Evolutionary conservation across 2,888 invertebrate species (phyloP), one percentile per base, ranked within the genome.

Genomic region (Psylliodes chrysocephalus): DNA sequence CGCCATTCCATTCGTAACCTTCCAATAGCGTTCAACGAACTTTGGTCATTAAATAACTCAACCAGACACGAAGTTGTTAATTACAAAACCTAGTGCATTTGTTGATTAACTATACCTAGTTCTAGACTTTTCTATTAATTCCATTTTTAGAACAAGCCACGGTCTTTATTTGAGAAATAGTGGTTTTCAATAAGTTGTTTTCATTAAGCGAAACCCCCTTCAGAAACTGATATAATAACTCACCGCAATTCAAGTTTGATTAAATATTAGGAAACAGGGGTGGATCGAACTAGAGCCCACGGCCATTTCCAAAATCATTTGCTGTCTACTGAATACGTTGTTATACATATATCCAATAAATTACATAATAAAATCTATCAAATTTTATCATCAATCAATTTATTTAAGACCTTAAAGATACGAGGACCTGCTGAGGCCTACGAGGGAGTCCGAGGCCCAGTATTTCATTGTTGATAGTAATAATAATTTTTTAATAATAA

Each of bases 61-160:
- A 2, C 8, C 25, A 10, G 46, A 46, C 46, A 46, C 46, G 46
- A 46, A 22, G 46, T 22, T 46, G 46, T 46, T 46, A 46, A 46
- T 46, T 46, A 46, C 46, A 46, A 46, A 44, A 46, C n/a, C 46
- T 46, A 46, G 46, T 46, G 22, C 46, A 46, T 46, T 46, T 46
- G 46, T 25, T 46, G 46, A 46, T 46, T 46, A 46, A 46, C 22
- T 19, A 46, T 46, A 12, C 19, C 46, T 46, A 35, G 3, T 12
- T 14, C 35, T 35, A 12, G 33, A 6, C 4, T 44, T 17, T 44
- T 44, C 19, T 44, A 15, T 18, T 44, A 18, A 46, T 46, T 22
- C 46, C 5, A 12, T 12, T 5, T 46, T 46, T 46, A 5, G 12
- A 46, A 22, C 22, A 2, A 46, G 15, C 19, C 46, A 7, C 12